Conservation (phyloP, 2,888 invertebrate species). For the Gymnocheta viridis region DNA sequence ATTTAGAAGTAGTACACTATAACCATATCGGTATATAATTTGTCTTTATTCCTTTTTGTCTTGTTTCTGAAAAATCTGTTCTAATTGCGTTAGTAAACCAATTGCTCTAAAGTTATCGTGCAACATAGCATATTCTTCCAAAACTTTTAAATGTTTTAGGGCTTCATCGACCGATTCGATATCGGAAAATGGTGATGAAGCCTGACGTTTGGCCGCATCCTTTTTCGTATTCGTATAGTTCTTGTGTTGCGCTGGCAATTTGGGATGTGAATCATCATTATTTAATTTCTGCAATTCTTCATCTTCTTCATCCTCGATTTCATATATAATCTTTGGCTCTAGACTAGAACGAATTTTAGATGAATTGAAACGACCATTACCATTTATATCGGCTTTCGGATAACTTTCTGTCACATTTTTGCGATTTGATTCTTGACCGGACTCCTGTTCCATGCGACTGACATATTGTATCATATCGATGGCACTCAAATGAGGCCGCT, state of each 20-base stretch:
- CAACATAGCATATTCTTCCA: constrained; percentile 79
- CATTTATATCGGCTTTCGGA: constrained; percentile 46
- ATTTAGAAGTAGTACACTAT: background rate
- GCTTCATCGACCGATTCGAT: constrained; percentile 72
- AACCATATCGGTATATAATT: background rate
- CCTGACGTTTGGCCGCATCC: constrained; percentile 30
- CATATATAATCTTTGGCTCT: constrained; percentile 59
- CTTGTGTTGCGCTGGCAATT: background rate
- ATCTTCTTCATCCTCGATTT: constrained; percentile 55
- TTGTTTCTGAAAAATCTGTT: constrained; percentile 75
- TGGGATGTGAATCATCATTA: background rate
- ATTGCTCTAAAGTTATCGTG: constrained; percentile 78
- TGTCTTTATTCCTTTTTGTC: constrained; percentile 14
- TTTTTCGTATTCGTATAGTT: background rate
- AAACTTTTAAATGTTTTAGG: constrained; percentile 72
- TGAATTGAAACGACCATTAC: constrained; percentile 1
- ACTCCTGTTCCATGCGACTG: constrained; percentile 66
- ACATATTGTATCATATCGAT: constrained; percentile 74
- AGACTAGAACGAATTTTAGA: background rate
- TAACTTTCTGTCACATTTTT: background rate
- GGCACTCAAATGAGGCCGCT: constrained; percentile 72
- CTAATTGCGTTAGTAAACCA: constrained; percentile 77
- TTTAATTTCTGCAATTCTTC: constrained; percentile 47
- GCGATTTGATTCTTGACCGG: background rate
- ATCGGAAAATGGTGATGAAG: constrained; percentile 56